Base-by-base conservation (phyloP, 2,888 invertebrate species). In the Dromius quadrimaculatus region DNA sequence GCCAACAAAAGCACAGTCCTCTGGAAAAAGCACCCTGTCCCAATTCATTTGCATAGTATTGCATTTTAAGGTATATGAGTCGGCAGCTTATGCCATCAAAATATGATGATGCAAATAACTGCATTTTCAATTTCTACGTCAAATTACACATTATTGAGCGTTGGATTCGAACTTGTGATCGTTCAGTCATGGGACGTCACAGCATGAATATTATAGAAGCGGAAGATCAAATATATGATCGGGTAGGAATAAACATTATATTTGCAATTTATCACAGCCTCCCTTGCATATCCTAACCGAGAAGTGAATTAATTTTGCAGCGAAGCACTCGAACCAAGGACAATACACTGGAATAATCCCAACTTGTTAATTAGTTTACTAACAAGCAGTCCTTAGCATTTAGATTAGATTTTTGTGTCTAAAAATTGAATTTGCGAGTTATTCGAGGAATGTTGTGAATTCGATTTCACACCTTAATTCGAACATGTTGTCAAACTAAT, bases 301-400 rank as follows among this genome's bases (percentile, higher is more conserved):
- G 22, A 70, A 62, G 70, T 70, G 50, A 70, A 70, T 70, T 61
- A 70, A 70, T 62, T 62, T 59, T 70, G 47, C 38, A 38, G 36
- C 62, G 47, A 62, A 61, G 54, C 70, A 38, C 59, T 34, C 61
- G 45, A 38, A 11, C 34, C 11, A 23, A 36, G 71, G 61, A 64
- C 66, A 71, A 64, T 71, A 71, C 71, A 68, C 73, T 43, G 75
- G 62, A 75, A 73, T 75, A 71, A 63, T 71, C 72, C 63, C 75
- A 73, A 76, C 73, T 74, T 73, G 74, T 74, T 77, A 76, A 77
- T 77, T 76, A 75, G 75, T 75, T 75, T 72, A 73, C 75, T 72
- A 76, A 77, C 75, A 76, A 76, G 75, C 74, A 74, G 74, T 75
- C 73, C 72, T 76, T 76, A 73, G 76, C 76, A 76, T 77, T 77